Conservation (phyloP, 2,888 invertebrate species). For the Melieria picta region DNA sequence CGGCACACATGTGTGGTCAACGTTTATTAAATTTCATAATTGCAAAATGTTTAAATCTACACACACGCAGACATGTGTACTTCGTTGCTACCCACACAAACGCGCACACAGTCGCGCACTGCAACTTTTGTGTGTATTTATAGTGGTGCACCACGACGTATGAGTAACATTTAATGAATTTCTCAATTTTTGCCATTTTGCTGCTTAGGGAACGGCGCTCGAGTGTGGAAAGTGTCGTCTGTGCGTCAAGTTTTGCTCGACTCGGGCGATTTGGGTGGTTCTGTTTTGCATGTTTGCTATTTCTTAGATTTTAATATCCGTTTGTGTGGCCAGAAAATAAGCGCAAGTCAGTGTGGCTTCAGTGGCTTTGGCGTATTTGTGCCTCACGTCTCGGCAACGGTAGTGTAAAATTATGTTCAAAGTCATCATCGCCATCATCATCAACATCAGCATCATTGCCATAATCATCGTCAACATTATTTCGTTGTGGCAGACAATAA, state of each 20-base stretch:
- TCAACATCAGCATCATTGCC: background rate
- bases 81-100: too few relatives aligned
- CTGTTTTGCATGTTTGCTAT: background rate
- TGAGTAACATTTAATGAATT: constrained; percentile 10
- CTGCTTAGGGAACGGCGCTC: background rate
- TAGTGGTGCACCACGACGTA: constrained; percentile 2
- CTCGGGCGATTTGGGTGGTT: background rate
- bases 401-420: background rate
- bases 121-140: too few relatives aligned
- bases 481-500: constrained; percentile 20
- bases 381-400: too few relatives aligned
- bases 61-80: background rate
- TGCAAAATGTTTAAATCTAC: background rate
- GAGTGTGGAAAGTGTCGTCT: background rate
- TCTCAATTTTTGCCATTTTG: background rate
- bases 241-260: background rate
- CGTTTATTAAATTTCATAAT: constrained; percentile 1
- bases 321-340: background rate
- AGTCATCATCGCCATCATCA: constrained; percentile 6
- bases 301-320: constrained; percentile 4
- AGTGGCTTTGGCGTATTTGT: too few relatives aligned
- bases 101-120: too few relatives aligned
- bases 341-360: background rate
- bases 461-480: constrained; percentile 11
- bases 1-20: background rate